These are phyloP conservation scores for Catocala sponsa DNA, from an alignment of 2,888 invertebrate genomes.

Conservation along the genomic window DNA sequence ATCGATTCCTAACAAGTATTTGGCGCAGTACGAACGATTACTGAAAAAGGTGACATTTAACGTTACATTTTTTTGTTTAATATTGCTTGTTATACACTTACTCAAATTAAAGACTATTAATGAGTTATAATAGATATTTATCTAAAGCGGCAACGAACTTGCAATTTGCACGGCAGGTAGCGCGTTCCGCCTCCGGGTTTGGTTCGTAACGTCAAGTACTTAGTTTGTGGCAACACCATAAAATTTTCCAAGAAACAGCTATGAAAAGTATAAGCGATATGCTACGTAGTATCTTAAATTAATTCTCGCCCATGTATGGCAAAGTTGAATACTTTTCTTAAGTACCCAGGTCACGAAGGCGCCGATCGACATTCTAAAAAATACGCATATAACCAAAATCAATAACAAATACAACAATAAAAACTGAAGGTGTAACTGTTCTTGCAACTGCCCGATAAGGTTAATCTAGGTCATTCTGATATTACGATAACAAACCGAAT, in stretches of 20 bases:
- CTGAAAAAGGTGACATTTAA: too few species aligned
- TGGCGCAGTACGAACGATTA: too few species aligned
- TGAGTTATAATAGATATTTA: too few species aligned
- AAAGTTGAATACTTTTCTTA: background rate
- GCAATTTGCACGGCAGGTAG: too few species aligned
- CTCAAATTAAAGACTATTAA: background rate
- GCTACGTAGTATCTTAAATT: constrained; percentile 18
- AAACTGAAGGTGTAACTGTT: constrained; percentile 45
- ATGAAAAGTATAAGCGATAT: background rate
- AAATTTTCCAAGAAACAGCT: constrained; percentile 2
- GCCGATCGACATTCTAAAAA: constrained; percentile 31
- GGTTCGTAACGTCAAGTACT: background rate
- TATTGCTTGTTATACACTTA: too few species aligned
- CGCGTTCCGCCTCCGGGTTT: background rate
- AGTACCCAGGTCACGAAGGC: constrained; percentile 22
- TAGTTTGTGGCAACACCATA: too few species aligned
- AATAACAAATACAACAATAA: constrained; percentile 46
- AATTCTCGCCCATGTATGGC: constrained; percentile 23
- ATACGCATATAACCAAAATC: constrained; percentile 36
- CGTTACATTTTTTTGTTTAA: too few species aligned
- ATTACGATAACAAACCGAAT: constrained; percentile 47
- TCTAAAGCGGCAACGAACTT: too few species aligned
- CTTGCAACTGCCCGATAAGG: constrained; percentile 53
- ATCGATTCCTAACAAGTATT: too few species aligned
- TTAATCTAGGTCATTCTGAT: constrained; percentile 59